phyloP scores from a whole-genome alignment of 2,797 vertebrate genomes.

The Glossophaga mutica region DNA sequence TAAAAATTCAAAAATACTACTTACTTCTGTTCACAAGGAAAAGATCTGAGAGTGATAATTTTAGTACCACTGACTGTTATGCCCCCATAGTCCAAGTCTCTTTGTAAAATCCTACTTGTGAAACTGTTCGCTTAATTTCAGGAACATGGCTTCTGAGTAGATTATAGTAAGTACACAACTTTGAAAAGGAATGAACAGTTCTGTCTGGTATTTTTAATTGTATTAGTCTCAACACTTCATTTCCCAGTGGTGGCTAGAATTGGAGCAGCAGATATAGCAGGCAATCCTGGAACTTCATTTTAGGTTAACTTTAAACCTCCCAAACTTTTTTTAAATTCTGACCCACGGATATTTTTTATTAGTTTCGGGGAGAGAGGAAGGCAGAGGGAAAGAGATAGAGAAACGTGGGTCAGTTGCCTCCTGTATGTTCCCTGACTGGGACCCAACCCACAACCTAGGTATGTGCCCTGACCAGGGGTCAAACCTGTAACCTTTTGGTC shows the following conservation, averaged over 20 bases:
- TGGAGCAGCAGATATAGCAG: neutral
- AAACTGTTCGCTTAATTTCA: neutral
- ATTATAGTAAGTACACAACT: neutral
- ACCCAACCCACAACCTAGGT: too few relatives aligned
- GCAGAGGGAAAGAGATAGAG: neutral
- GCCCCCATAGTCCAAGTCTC: neutral
- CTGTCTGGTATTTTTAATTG: neutral
- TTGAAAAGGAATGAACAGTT: neutral
- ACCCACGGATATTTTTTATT: neutral
- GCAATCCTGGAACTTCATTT: neutral
- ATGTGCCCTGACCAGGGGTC: neutral
- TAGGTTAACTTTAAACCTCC: neutral
- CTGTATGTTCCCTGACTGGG: neutral
- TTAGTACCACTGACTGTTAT: neutral
- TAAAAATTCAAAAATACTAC: constrained; percentile 39
- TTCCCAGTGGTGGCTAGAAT: neutral
- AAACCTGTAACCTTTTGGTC: neutral
- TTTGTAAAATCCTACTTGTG: neutral
- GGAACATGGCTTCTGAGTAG: neutral
- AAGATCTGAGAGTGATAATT: constrained; percentile 27
- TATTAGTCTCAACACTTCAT: neutral
- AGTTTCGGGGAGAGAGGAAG: neutral
- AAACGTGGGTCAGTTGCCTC: neutral
- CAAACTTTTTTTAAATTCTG: too few relatives aligned
- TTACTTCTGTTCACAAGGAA: neutral